These are phyloP conservation scores for Rhinoderma darwinii DNA, from an alignment of 2,113 vertebrate species.

Conservation along the genomic window DNA sequence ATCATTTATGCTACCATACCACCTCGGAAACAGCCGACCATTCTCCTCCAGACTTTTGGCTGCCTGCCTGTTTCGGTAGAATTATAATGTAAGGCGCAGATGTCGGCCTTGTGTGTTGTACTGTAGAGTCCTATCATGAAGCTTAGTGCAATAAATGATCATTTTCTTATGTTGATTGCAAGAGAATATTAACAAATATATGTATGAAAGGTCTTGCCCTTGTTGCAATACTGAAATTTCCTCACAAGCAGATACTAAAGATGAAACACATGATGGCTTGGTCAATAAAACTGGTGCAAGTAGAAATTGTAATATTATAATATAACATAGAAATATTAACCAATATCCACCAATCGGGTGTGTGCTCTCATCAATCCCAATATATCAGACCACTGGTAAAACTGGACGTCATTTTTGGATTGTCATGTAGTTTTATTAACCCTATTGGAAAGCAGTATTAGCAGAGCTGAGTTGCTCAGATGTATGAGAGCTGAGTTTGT, in stretches of 20 bases:
- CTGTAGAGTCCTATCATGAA: background rate
- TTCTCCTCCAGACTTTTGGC: constrained; percentile 33
- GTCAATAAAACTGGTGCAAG: background rate
- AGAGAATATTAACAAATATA: background rate
- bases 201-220: background rate
- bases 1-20: constrained; percentile 38
- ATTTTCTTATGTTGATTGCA: background rate
- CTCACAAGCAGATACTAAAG: background rate
- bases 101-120: constrained; percentile 5
- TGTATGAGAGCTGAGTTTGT: background rate
- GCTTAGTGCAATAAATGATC: background rate
- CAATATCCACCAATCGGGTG: no score
- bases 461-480: background rate
- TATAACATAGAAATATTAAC: no score
- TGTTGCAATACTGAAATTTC: background rate
- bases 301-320: no score
- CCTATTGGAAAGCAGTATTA: background rate
- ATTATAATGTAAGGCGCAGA: constrained; percentile 37
- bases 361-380: background rate
- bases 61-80: constrained; percentile 46
- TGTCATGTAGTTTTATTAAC: background rate
- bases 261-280: background rate
- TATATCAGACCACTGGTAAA: background rate
- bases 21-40: constrained; percentile 10
- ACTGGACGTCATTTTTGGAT: background rate